Base-by-base conservation (phyloP, 2,888 invertebrate species). In the Napeogenes inachia region DNA sequence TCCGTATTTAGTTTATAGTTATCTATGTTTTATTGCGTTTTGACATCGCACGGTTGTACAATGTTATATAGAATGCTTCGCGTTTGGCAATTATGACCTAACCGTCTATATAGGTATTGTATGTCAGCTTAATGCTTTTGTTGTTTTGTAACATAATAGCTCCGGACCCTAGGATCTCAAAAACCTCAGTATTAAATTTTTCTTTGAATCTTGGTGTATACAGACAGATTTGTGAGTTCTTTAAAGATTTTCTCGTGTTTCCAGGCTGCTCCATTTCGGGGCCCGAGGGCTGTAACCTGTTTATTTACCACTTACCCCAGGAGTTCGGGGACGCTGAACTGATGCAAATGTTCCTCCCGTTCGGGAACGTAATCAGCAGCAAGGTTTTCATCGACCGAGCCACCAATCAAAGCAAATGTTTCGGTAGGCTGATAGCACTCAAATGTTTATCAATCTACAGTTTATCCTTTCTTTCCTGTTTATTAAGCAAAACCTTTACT, bases 381-480 rank as follows among this genome's bases (percentile, higher is more conserved):
- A 99, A 99, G 93, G 99, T 99, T 77, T 99, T 99, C 93, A 99
- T 99, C 86, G 99, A 99, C 91, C 95, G 99, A 78, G 99, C 99
- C 87, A 99, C 99, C 82, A 99, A 99, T 92, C 99, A 99, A 93
- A 99, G 99, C 94, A 99, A 99, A 94, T 99, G 99, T 93, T 99
- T 99, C 91, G 99, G 99, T 99, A 92, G 93, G 96, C 45, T 21
- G 13, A 54, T 54, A 50, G 4, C 10, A 13, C 46, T 53, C 46
- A 21, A 33, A 4, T 2, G 6, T 30, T 32, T 5, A 46, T 42
- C 3, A 12, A 46, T 30, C 45, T 21, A 21, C 2, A 50, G 30
- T 5, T 4, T 30, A 30, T 50, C 6, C 30, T 50, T 30, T 30
- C 12, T n/a, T 13, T 30, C 13, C 8, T 21, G 6, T n/a, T n/a